Conservation (phyloP, 2,797 vertebrate species). For the Sebastes reedi region DNA sequence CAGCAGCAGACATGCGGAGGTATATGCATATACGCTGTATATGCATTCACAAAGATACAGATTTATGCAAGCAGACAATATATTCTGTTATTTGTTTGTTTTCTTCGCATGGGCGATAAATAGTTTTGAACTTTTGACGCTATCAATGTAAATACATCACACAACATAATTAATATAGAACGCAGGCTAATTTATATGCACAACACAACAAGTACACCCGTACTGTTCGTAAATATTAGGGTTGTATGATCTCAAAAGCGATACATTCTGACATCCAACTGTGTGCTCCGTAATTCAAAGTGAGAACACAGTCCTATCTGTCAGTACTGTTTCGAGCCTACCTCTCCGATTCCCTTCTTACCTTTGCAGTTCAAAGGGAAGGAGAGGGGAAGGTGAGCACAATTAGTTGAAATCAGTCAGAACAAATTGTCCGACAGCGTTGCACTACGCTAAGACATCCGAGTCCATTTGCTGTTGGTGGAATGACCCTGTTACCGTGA, state of each 20-base stretch:
- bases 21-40: neutral
- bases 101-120: neutral
- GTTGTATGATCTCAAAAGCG: slow-evolving; percentile 61
- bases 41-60: neutral
- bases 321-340: slow-evolving; percentile 74
- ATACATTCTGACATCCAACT: slow-evolving; percentile 68
- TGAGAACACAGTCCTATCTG: slow-evolving; percentile 76
- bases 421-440: slow-evolving; percentile 79
- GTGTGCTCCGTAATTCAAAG: slow-evolving; percentile 79
- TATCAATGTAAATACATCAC: slow-evolving; percentile 24
- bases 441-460: slow-evolving; percentile 55
- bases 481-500: slow-evolving; percentile 61
- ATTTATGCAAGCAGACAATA: neutral
- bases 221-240: slow-evolving; percentile 69
- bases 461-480: slow-evolving; percentile 62
- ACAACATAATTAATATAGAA: slow-evolving; percentile 37
- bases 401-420: slow-evolving; percentile 82
- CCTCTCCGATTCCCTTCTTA: slow-evolving; percentile 60
- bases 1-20: slow-evolving; percentile 9
- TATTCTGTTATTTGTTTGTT: neutral
- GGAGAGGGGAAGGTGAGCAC: slow-evolving; percentile 79
- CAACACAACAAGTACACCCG: slow-evolving; percentile 53
- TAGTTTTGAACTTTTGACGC: slow-evolving; percentile 6
- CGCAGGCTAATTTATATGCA: slow-evolving; percentile 58
- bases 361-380: slow-evolving; percentile 81